Conservation (phyloP, 2,113 vertebrate species). For the Anas platyrhynchos region DNA sequence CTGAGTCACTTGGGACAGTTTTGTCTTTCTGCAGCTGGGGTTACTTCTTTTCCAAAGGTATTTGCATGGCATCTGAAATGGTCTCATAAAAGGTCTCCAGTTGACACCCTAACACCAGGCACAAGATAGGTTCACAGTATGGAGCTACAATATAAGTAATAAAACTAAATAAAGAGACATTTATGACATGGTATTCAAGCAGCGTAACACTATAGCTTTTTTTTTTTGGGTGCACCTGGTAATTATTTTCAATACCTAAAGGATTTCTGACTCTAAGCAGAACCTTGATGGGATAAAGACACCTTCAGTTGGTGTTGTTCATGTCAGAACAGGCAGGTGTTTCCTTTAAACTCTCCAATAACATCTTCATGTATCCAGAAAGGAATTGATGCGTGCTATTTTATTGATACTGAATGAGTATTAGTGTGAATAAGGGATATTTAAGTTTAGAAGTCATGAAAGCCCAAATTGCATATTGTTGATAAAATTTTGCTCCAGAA, state of each 20-base stretch:
- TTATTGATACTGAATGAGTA: not conserved
- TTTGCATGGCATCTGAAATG: not conserved
- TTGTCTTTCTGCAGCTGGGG: not conserved
- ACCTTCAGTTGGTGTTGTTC: not conserved
- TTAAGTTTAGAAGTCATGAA: not conserved
- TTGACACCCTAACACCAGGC: fast-evolving
- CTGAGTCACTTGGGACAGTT: not conserved
- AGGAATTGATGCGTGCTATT: not conserved
- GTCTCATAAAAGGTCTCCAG: not conserved
- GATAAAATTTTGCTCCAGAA: not conserved
- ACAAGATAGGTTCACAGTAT: not conserved
- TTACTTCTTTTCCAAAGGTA: not conserved
- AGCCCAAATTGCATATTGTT: not conserved
- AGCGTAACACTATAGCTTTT: not conserved
- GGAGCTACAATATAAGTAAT: not conserved
- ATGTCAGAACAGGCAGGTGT: not conserved
- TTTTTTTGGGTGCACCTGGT: not conserved
- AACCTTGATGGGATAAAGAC: not conserved
- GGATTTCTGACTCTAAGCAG: not conserved
- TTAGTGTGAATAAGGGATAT: not conserved
- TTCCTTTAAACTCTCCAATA: not conserved
- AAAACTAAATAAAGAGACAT: not conserved
- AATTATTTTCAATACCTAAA: not conserved
- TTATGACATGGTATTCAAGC: not conserved
- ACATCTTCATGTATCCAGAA: not conserved